Evolutionary conservation across 1,140 invertebrate genomes (phyloP).

Genomic region (Hycleus cichorii): DNA sequence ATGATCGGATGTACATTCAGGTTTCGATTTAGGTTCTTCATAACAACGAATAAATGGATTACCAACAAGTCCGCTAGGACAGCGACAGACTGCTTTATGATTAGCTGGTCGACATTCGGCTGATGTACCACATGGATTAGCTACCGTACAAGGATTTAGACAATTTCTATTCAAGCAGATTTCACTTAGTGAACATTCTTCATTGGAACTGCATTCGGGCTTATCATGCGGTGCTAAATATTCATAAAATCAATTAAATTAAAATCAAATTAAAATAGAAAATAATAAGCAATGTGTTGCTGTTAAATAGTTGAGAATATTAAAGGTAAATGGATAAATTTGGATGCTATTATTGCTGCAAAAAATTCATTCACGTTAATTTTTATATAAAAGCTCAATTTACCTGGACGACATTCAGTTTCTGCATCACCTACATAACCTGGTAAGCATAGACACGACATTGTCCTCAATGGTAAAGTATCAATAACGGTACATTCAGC

Average conservation of each 20-base stretch:
- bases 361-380: background rate
- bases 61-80: slow-evolving; percentile 65
- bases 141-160: slow-evolving; percentile 65
- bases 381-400: slow-evolving; percentile 8
- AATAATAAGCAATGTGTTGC: slow-evolving; percentile 18
- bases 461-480: slow-evolving; percentile 76
- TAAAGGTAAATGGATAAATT: slow-evolving; percentile 3
- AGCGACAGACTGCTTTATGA: slow-evolving; percentile 70
- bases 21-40: slow-evolving; percentile 43
- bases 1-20: slow-evolving; percentile 61
- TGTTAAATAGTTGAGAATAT: slow-evolving; percentile 19
- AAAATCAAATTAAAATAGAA: slow-evolving; percentile 4
- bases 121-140: slow-evolving; percentile 68
- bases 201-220: slow-evolving; percentile 60
- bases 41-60: slow-evolving; percentile 73
- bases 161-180: slow-evolving; percentile 67
- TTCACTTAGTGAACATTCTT: slow-evolving; percentile 64
- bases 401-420: slow-evolving; percentile 70
- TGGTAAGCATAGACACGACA: slow-evolving; percentile 76
- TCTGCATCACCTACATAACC: slow-evolving; percentile 79
- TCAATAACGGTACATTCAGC: slow-evolving; percentile 76
- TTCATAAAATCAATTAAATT: slow-evolving; percentile 18
- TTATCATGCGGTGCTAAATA: slow-evolving; percentile 32
- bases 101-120: slow-evolving; percentile 69
- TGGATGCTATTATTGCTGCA: background rate